Base-by-base conservation (phyloP, 2,888 invertebrate species). In the Nomada ferruginata region DNA sequence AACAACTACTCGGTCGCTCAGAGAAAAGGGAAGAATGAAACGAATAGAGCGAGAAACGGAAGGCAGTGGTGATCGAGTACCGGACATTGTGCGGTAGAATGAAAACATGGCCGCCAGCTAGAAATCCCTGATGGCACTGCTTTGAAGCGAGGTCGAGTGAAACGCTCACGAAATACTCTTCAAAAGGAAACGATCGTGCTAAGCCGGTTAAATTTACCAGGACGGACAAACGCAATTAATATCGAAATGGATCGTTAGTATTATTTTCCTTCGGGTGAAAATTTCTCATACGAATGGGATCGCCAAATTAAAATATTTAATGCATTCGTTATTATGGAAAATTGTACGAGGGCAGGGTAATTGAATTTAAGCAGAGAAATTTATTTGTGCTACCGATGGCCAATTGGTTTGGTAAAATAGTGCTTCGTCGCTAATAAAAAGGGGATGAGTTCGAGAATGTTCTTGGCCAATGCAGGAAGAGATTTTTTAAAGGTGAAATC, bases 31-130 rank as follows among this genome's bases (percentile, higher is more conserved):
- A 69, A 66, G 73, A 73, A 65, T n/a, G 63, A 66, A 64, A 81
- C 72, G 78, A 60, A 71, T 66, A 77, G 83, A 76, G 72, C 79
- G 79, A 79, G 83, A 75, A 82, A 82, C 76, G 88, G 80, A 76
- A 74, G 76, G 73, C 79, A 65, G 82, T 82, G 36, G 87, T 92
- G 92, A 92, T 92, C 91, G 92, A 92, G 92, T 87, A 89, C 90
- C 89, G 91, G 91, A 91, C 92, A 92, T 92, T 90, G 89, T 86
- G 83, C 82, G 89, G 82, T 88, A 85, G 92, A 92, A 92, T 92
- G 92, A 92, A 92, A 92, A 92, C 92, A 92, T 92, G 92, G 92
- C 92, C 89, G 92, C 92, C 87, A 90, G 85, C 87, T 89, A 82
- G 82, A 87, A 89, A 89, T 87, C 86, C 84, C 72, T 71, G 86